phyloP scores from a whole-genome alignment of 2,113 vertebrate genomes.

The Nothobranchius kuhntae region DNA sequence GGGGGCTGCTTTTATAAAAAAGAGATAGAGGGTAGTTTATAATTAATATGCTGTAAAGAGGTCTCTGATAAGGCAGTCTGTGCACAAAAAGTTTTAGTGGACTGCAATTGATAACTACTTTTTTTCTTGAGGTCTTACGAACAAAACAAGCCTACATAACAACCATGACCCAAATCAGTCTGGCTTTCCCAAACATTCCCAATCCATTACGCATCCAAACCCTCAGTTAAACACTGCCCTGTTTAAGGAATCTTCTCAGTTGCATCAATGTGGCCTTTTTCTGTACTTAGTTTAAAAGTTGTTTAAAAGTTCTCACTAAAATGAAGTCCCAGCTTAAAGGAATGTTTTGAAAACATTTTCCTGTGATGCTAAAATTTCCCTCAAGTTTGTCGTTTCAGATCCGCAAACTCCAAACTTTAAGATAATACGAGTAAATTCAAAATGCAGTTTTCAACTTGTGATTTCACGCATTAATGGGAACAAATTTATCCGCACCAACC shows the following conservation, averaged over 20 bases:
- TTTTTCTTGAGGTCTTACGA: conserved; percentile 6
- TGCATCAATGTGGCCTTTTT: not conserved
- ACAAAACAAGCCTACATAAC: conserved; percentile 4
- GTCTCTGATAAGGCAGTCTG: not conserved
- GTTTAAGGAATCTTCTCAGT: no score
- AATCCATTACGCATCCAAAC: not conserved
- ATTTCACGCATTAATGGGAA: no score
- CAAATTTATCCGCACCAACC: no score
- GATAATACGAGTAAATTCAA: no score
- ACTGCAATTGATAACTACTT: not conserved
- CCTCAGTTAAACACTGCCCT: no score
- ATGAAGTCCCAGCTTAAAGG: no score
- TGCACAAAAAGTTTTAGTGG: not conserved
- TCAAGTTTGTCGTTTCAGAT: no score
- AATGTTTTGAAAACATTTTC: no score
- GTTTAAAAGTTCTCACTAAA: not conserved
- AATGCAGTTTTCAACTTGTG: no score
- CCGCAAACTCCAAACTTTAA: no score
- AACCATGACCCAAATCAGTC: conserved; percentile 45
- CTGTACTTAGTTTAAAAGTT: not conserved
- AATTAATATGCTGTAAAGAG: not conserved
- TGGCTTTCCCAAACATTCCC: conserved; percentile 32
- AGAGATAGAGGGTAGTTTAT: not conserved
- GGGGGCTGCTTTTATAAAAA: not conserved
- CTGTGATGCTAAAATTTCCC: no score